These are phyloP conservation scores for Amiota communis DNA, from an alignment of 2,888 invertebrate species.

Conservation along the genomic window DNA sequence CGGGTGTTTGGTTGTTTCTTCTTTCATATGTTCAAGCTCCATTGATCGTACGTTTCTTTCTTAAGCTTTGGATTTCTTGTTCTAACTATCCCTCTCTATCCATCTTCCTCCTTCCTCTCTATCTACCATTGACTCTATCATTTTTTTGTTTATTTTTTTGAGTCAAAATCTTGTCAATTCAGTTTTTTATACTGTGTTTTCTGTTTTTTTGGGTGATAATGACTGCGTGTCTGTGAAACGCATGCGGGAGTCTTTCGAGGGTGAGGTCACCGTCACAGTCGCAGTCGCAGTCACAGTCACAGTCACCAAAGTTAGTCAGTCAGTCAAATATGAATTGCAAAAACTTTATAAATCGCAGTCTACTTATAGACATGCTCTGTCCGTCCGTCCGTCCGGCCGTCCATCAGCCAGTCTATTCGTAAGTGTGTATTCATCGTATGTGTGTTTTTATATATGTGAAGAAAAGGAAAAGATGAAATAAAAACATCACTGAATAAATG, in stretches of 20 bases:
- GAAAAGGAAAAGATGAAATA: not conserved
- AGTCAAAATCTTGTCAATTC: too few species aligned
- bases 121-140: not conserved
- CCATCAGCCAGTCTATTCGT: not conserved
- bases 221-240: not conserved
- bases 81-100: too few species aligned
- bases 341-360: not conserved
- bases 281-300: not conserved
- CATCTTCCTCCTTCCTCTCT: not conserved
- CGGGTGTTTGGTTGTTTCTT: not conserved
- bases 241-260: not conserved
- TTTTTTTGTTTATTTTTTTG: not conserved
- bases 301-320: not conserved
- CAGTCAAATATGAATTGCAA: slow-evolving; percentile 13
- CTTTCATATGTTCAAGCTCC: too few species aligned
- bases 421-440: too few species aligned
- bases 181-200: not conserved
- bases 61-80: too few species aligned
- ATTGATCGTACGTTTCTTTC: too few species aligned
- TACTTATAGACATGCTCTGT: not conserved
- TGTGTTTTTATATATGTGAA: not conserved
- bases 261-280: not conserved
- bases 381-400: not conserved
- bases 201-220: slow-evolving; percentile 7
- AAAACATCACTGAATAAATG: slow-evolving; percentile 30